Evolutionary conservation across 2,113 vertebrate genomes (phyloP).

Genomic region (Macquaria ambigua): DNA sequence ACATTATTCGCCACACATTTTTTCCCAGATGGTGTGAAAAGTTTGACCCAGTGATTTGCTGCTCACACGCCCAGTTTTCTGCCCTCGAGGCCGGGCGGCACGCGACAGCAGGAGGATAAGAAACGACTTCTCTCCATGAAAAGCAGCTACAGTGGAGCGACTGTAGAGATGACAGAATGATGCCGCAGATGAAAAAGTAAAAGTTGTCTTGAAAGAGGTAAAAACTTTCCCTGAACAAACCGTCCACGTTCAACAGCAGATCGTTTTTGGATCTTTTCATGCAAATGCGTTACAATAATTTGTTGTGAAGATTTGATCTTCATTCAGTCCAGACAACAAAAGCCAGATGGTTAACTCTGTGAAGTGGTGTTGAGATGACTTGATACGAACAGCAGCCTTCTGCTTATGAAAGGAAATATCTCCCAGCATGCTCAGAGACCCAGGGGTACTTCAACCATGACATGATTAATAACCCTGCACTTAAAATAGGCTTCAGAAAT

Average conservation of each 20-base stretch:
- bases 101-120: conserved; percentile 6
- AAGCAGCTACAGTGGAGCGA: background rate
- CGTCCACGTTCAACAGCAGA: background rate
- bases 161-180: background rate
- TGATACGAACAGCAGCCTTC: background rate
- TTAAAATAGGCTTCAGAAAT: conserved; percentile 55
- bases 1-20: conserved; percentile 31
- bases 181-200: background rate
- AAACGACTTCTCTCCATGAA: background rate
- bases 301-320: conserved; percentile 4
- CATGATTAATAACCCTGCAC: conserved; percentile 60
- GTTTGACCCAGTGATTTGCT: conserved; percentile 21
- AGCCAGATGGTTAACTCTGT: conserved; percentile 32
- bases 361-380: conserved; percentile 13
- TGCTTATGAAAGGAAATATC: conserved; percentile 33
- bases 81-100: background rate
- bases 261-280: background rate
- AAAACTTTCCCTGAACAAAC: background rate
- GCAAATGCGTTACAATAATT: background rate
- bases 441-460: conserved; percentile 33
- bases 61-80: conserved; percentile 27
- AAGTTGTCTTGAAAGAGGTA: background rate
- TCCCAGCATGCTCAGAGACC: conserved; percentile 35
- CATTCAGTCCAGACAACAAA: conserved; percentile 20
- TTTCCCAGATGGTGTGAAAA: conserved; percentile 46